Evolutionary conservation across 2,113 vertebrate species (phyloP).

Genomic region (rat (Rattus norvegicus)): DNA sequence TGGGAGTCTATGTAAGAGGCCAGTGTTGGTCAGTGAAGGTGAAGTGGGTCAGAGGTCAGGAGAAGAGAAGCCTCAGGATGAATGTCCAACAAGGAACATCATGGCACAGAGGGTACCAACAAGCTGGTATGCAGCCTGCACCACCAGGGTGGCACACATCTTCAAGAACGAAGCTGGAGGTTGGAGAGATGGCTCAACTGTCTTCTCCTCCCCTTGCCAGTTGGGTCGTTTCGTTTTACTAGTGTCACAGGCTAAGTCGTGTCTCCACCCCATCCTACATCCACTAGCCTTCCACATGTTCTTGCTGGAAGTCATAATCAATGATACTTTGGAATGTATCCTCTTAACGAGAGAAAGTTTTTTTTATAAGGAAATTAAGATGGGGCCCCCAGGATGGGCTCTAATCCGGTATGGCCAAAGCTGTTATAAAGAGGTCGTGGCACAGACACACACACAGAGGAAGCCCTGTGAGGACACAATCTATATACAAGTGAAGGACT

Average conservation of each 20-base stretch:
- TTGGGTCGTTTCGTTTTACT: neutral
- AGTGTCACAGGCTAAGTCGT: too few relatives aligned
- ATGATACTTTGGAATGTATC: fast-evolving
- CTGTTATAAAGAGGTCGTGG: neutral
- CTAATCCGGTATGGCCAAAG: fast-evolving
- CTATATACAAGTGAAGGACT: neutral
- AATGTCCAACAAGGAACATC: neutral
- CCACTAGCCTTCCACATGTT: too few relatives aligned
- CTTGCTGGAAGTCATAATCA: neutral
- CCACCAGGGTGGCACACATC: fast-evolving
- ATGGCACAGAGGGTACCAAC: too few relatives aligned
- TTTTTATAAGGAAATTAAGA: neutral
- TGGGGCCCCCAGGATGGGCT: too few relatives aligned
- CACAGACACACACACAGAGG: neutral
- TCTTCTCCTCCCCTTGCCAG: neutral
- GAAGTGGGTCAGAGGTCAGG: neutral
- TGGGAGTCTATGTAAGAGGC: too few relatives aligned
- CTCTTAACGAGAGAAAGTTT: neutral
- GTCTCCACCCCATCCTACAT: neutral
- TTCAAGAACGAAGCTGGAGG: fast-evolving
- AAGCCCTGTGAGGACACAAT: fast-evolving
- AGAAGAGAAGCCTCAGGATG: fast-evolving
- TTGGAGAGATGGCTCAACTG: neutral
- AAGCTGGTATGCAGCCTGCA: fast-evolving
- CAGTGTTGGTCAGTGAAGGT: neutral